Percentiles rank a stretch among this genome's conserved stretches.
These are phyloP conservation scores for Casuarius casuarius DNA, from an alignment of 2,113 vertebrate species.

Conservation along the genomic window DNA sequence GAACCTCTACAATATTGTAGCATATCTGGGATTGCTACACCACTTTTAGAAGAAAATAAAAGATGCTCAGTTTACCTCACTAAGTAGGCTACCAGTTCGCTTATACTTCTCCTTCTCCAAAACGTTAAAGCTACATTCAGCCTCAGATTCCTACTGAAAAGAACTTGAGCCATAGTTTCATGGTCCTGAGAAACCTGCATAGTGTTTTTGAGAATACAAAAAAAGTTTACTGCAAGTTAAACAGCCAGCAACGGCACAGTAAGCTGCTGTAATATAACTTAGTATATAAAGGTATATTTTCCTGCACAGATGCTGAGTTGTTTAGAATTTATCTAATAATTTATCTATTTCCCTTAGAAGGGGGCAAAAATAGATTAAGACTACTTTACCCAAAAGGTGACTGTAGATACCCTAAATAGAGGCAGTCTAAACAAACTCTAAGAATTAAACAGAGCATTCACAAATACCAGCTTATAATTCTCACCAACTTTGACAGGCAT, in stretches of 20 bases:
- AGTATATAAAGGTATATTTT: background rate
- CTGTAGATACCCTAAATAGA: background rate
- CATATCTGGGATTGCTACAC: background rate
- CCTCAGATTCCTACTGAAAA: conserved; percentile 90
- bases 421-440: background rate
- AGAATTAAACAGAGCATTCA: background rate
- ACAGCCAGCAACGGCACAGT: background rate
- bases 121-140: conserved; percentile 91
- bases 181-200: conserved; percentile 89
- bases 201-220: background rate
- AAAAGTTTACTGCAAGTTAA: background rate
- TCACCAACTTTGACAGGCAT: background rate
- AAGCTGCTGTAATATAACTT: background rate
- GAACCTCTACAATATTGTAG: background rate
- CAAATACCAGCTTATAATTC: background rate
- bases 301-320: background rate
- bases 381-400: background rate
- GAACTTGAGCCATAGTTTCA: conserved; percentile 86
- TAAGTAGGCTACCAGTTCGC: conserved; percentile 91
- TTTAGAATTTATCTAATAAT: background rate
- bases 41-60: background rate
- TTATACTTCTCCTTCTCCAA: conserved; percentile 89
- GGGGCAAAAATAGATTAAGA: background rate
- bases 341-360: background rate
- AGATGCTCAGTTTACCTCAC: conserved; percentile 82